Percentiles rank a stretch among this genome's conserved stretches.
Conservation (phyloP, 2,888 invertebrate genomes). For the Acrobasis suavella region DNA sequence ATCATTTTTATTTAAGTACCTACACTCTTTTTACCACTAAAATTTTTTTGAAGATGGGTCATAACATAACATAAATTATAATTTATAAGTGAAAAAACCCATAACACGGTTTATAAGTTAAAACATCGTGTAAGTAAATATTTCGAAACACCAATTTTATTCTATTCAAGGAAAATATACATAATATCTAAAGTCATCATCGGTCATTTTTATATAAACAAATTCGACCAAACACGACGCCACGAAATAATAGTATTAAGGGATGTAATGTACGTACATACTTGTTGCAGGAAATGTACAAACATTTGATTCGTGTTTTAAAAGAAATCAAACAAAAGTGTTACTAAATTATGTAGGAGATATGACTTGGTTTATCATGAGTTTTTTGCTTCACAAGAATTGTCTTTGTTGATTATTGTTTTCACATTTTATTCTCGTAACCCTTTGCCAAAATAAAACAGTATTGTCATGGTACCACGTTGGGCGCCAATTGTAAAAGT, state of each 20-base stretch:
- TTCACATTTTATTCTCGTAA: no score
- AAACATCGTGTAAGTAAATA: background rate
- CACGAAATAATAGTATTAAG: background rate
- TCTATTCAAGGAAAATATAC: background rate
- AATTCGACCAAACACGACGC: conserved; percentile 8
- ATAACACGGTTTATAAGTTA: background rate
- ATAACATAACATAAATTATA: no score
- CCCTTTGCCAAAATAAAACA: background rate
- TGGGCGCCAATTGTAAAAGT: background rate
- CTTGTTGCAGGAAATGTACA: background rate
- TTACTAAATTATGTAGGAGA: background rate
- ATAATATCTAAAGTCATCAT: background rate
- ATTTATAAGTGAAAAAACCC: no score
- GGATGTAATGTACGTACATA: background rate
- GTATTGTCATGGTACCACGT: background rate
- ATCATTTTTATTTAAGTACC: no score
- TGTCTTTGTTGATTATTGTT: no score
- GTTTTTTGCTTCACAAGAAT: no score
- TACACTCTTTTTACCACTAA: no score
- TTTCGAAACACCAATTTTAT: background rate
- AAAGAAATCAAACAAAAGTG: background rate
- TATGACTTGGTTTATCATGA: background rate
- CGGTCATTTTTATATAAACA: background rate
- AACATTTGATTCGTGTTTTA: conserved; percentile 1
- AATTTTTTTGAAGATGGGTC: no score